phyloP scores from a whole-genome alignment of 92 coral and sea anemone species.

The Virgularia gustaviana region DNA sequence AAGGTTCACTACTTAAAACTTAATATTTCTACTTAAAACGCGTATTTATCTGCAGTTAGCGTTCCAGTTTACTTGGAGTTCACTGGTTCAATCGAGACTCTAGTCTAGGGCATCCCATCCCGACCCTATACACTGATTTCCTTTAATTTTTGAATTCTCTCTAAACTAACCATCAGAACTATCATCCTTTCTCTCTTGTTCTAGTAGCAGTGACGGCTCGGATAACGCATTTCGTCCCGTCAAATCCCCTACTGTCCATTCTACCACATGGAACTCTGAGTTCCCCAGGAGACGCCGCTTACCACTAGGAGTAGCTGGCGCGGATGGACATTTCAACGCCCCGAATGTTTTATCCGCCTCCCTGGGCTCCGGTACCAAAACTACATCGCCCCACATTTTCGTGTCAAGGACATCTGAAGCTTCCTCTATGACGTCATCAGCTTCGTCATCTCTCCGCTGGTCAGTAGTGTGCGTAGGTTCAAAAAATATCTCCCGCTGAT shows the following conservation, averaged over 20 bases:
- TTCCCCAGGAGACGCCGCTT: slow-evolving; percentile 77
- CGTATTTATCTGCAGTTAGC: neutral
- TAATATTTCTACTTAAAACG: no score
- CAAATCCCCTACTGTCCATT: slow-evolving; percentile 50
- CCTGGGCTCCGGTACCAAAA: slow-evolving; percentile 23
- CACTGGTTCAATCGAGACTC: no score
- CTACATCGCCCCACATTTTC: slow-evolving; percentile 32
- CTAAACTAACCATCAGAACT: neutral
- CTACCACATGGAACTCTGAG: slow-evolving; percentile 55
- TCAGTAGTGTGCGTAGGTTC: slow-evolving; percentile 44
- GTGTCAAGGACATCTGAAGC: slow-evolving; percentile 38
- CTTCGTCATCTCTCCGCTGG: slow-evolving; percentile 67
- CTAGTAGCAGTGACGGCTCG: slow-evolving; percentile 75
- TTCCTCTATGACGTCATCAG: slow-evolving; percentile 78
- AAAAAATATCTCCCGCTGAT: slow-evolving; percentile 1
- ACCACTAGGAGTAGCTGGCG: slow-evolving; percentile 99
- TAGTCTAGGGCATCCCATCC: no score
- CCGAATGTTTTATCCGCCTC: neutral
- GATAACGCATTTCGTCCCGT: slow-evolving; percentile 68
- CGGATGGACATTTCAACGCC: slow-evolving; percentile 64
- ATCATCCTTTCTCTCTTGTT: slow-evolving; percentile 38
- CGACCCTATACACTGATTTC: no score
- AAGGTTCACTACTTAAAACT: no score
- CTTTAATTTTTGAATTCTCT: neutral
- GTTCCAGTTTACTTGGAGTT: neutral